Base-by-base conservation (phyloP, 2,888 invertebrate species). In the Stramonita haemastoma region DNA sequence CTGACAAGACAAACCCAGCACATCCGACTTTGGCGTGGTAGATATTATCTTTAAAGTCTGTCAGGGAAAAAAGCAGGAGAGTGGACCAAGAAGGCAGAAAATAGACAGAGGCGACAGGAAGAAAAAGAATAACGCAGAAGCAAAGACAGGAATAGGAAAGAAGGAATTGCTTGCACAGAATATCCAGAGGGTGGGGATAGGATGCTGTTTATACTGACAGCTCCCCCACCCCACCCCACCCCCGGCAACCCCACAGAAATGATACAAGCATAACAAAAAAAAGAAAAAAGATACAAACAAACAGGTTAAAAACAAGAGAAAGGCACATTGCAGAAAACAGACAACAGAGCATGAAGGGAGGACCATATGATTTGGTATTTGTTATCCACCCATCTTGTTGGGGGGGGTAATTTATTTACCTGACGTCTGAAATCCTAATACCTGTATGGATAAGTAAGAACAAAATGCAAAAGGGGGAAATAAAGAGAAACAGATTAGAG, bases 131-230 rank as follows among this genome's bases (percentile, higher is more conserved):
- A n/a, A 60, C 60, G 29, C 46, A 60, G 60, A 60, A 1, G 60
- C 57, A 86, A n/a, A 86, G 60, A 56, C 60, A 86, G 60, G 57
- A 60, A n/a, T n/a, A n/a, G n/a, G n/a, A n/a, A n/a, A n/a, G n/a
- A n/a, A n/a, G n/a, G n/a, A n/a, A n/a, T n/a, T n/a, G n/a, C n/a
- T n/a, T n/a, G n/a, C n/a, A n/a, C n/a, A n/a, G n/a, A n/a, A n/a
- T n/a, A n/a, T n/a, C n/a, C n/a, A n/a, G n/a, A 86, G 57, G 22
- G 60, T 57, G 29, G 57, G 22, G 56, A 57, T 26, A n/a, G 26
- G 86, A 57, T n/a, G n/a, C n/a, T n/a, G n/a, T n/a, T n/a, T n/a
- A n/a, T n/a, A n/a, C n/a, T n/a, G n/a, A n/a, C n/a, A n/a, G n/a
- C n/a, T n/a, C n/a, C n/a, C n/a, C n/a, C n/a, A n/a, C n/a, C n/a